Conservation (phyloP, 2,888 invertebrate species). For the Julus scanicus region DNA sequence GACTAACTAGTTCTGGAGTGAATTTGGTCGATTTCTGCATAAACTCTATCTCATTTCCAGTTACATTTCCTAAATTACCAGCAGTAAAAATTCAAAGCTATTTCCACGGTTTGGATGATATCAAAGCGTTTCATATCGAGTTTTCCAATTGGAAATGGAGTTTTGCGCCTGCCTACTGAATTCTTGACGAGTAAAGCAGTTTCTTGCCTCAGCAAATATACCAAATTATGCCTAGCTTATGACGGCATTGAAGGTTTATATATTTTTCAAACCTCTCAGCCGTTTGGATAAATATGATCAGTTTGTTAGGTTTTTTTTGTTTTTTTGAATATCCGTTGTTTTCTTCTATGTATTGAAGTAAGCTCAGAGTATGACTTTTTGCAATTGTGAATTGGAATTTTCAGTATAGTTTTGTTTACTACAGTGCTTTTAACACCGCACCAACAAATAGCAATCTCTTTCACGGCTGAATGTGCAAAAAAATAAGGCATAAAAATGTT, state of each 20-base stretch:
- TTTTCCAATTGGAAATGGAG: slow-evolving; percentile 16
- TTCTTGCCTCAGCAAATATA: not conserved
- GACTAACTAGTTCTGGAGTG: not conserved
- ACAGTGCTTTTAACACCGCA: no score
- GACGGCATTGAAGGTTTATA: not conserved
- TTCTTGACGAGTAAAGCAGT: not conserved
- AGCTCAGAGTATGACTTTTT: no score
- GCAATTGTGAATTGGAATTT: no score
- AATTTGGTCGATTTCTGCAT: slow-evolving; percentile 34
- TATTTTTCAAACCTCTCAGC: slow-evolving; percentile 1
- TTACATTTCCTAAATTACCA: slow-evolving; percentile 1
- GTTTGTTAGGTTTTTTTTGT: not conserved
- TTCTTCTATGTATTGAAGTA: not conserved
- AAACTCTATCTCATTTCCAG: slow-evolving; percentile 9
- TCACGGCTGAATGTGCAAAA: no score
- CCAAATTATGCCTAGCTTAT: slow-evolving; percentile 28
- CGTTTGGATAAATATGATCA: not conserved
- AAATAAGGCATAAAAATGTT: no score
- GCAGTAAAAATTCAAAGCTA: slow-evolving; percentile 23
- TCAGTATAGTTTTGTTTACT: no score
- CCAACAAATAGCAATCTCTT: no score
- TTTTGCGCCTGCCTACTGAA: slow-evolving; percentile 18
- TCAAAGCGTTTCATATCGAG: slow-evolving; percentile 1
- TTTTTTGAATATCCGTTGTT: not conserved
- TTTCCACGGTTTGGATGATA: slow-evolving; percentile 7